A percentile compares a stretch with the other conserved stretches of the same genome.
Evolutionary conservation across 2,113 vertebrate species (phyloP).

Genomic region (Brienomyrus brachyistius): DNA sequence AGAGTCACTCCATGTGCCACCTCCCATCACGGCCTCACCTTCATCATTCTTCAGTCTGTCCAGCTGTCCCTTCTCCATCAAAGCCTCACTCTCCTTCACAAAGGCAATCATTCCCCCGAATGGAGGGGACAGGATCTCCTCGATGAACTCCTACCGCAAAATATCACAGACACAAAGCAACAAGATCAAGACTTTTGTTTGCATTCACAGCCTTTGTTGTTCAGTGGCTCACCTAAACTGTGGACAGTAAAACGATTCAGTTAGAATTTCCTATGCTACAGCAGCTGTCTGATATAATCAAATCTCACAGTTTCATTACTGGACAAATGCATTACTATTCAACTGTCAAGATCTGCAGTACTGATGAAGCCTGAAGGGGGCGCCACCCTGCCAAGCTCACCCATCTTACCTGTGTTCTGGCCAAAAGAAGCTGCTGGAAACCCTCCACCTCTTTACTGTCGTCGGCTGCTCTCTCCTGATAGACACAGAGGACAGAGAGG

Average conservation of each 20-base stretch:
- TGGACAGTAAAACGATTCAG: background rate
- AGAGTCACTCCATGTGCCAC: background rate
- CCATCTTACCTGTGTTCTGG: constrained; percentile 70
- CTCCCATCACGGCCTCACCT: constrained; percentile 52
- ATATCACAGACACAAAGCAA: background rate
- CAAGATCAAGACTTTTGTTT: background rate
- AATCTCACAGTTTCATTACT: background rate
- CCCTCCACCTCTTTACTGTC: constrained; percentile 90
- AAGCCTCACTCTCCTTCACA: constrained; percentile 80
- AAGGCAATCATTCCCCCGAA: constrained; percentile 88
- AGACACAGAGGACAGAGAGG: constrained; percentile 7
- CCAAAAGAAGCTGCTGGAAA: constrained; percentile 85
- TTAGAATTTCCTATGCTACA: background rate
- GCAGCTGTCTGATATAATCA: background rate
- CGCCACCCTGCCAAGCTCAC: background rate
- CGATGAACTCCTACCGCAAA: constrained; percentile 76
- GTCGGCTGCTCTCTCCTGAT: constrained; percentile 80
- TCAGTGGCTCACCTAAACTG: background rate
- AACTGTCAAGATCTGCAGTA: background rate
- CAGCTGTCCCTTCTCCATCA: constrained; percentile 80
- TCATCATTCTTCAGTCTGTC: constrained; percentile 80
- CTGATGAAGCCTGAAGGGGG: background rate
- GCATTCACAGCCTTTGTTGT: background rate
- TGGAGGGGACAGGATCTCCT: constrained; percentile 77
- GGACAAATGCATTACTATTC: background rate